Conservation (phyloP, 2,113 vertebrate species). For the Alectura lathami region DNA sequence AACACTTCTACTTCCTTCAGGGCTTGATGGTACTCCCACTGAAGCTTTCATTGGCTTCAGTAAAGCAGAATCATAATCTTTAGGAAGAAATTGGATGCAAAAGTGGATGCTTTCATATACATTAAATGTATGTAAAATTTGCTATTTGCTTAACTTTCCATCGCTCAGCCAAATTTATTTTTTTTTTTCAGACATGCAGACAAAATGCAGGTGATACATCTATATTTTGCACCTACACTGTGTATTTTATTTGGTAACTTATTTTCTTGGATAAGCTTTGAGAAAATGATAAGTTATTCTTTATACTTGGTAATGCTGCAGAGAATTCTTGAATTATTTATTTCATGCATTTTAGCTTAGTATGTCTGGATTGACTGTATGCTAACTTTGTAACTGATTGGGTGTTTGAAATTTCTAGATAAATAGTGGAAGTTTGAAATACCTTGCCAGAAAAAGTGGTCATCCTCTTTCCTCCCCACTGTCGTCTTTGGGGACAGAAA, state of each 20-base stretch:
- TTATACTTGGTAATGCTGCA: background rate
- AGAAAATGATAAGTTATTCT: slow-evolving; percentile 21
- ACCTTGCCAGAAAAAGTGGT: slow-evolving; percentile 48
- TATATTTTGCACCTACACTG: background rate
- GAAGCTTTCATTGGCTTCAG: background rate
- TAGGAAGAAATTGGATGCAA: background rate
- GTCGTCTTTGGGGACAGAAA: background rate
- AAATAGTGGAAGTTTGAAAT: slow-evolving; percentile 28
- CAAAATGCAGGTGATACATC: background rate
- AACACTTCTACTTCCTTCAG: background rate
- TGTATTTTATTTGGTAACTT: background rate
- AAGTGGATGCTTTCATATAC: no score
- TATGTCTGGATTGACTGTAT: slow-evolving; percentile 14
- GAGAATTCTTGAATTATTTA: slow-evolving; percentile 53
- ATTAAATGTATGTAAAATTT: background rate
- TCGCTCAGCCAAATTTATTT: background rate
- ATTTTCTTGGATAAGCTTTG: background rate
- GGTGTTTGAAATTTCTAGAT: slow-evolving; percentile 35
- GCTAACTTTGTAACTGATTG: slow-evolving; percentile 19
- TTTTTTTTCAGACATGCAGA: background rate
- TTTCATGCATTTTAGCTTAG: slow-evolving; percentile 40
- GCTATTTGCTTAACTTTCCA: background rate
- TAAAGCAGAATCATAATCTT: background rate
- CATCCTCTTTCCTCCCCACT: background rate
- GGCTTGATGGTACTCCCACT: background rate